Percentiles rank a stretch among this genome's conserved stretches.
These are phyloP conservation scores for Campylomormyrus numenius DNA, from an alignment of 2,113 vertebrate genomes.

Conservation along the genomic window DNA sequence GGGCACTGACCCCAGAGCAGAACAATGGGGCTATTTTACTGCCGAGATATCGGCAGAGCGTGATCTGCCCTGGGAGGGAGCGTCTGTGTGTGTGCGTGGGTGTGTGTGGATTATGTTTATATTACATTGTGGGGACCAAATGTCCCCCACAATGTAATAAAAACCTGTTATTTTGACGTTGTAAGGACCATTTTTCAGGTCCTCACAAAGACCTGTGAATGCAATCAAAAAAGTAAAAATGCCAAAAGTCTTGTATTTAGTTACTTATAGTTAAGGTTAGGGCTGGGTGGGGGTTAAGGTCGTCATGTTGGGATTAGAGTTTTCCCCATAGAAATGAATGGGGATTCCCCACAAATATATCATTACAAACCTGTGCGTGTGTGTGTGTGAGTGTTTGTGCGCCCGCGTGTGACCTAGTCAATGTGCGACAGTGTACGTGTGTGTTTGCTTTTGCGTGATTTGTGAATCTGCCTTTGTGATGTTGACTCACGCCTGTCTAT, in stretches of 20 bases:
- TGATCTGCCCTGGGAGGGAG: conserved; percentile 24
- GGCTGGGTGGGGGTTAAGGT: too few species aligned
- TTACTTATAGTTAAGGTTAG: too few species aligned
- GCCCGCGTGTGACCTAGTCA: not conserved
- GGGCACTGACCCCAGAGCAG: conserved; percentile 17
- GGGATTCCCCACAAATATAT: too few species aligned
- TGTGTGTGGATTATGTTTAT: not conserved
- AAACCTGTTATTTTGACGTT: too few species aligned
- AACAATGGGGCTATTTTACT: conserved; percentile 41
- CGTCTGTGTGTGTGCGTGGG: conserved; percentile 14
- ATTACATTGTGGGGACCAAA: too few species aligned
- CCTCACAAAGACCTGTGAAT: too few species aligned
- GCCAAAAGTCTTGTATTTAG: too few species aligned
- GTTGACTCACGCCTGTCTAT: not conserved
- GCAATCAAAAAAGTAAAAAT: too few species aligned
- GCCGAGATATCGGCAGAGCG: conserved; percentile 30
- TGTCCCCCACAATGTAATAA: too few species aligned
- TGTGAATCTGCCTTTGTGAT: not conserved
- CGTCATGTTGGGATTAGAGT: too few species aligned
- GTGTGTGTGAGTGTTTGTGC: not conserved
- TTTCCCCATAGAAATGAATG: too few species aligned
- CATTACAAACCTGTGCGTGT: not conserved
- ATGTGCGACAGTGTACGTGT: not conserved
- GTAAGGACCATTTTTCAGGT: too few species aligned
- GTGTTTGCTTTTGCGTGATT: not conserved